Evolutionary conservation across 2,888 invertebrate genomes (phyloP), one percentile per base, ranked within the genome.

Genomic region (Oligia strigilis): DNA sequence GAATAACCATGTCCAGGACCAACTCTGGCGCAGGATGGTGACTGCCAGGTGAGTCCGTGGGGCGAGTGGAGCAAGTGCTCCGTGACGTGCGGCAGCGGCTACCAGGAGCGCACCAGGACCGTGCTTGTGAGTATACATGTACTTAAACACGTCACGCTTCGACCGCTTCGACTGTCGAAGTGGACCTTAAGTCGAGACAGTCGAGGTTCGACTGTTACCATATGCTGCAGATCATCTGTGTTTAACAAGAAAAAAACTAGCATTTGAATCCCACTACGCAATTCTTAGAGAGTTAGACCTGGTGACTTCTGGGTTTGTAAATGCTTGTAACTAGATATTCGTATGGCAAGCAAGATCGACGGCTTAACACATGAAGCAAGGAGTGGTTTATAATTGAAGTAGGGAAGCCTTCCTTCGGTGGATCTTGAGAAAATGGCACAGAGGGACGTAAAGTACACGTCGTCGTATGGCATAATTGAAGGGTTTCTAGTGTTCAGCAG

Each of bases 41-140:
- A 98, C 93, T 99, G 99, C 89, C 97, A 98, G 90, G 97, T 98
- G 90, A 98, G 98, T 3, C 97, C 97, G 67, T 99, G 99, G 99
- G 97, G 98, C 52, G 97, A 98, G 72, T 99, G 99, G 99, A 98
- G 98, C 49, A 96, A 97, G 1, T 99, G 99, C 94, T 98, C 98
- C 91, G 98, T 98, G 8, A 97, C 98, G 36, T 99, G 99, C 94
- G 99, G 99, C 49, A 92, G 96, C 19, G 99, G 99, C 29, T 97
- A 97, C 91, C 97, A 98, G 85, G 97, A 97, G 91, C 97, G 98
- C 89, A 95, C 95, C 83, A 96, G 98, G 85, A 97, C 97, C 87
- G 95, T 98, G 49, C 97, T 97, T 95, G 98, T 98, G 86, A 93
- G 92, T 6, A 13, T 40, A 49, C 89, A 13, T 49, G 0, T 23